Conservation (phyloP, 2,888 invertebrate species). For the Sphaerophoria rueppellii region DNA sequence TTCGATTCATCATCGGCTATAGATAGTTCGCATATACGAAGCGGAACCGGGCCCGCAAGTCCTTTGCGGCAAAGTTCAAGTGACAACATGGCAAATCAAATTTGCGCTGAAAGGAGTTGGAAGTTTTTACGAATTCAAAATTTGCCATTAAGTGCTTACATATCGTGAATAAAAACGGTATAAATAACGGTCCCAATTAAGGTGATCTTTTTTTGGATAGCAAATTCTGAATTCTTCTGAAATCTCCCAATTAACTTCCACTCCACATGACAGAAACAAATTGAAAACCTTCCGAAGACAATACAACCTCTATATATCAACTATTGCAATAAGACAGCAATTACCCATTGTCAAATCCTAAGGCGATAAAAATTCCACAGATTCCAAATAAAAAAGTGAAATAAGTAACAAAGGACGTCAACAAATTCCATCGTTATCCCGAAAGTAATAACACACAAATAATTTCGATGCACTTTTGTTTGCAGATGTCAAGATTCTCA, state of each 20-base stretch:
- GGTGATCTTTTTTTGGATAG: conserved; percentile 2
- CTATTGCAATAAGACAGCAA: conserved; percentile 67
- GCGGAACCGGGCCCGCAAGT: no score
- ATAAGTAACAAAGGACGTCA: conserved; percentile 30
- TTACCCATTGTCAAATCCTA: conserved; percentile 49
- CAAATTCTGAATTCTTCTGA: conserved; percentile 12
- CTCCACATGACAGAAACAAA: conserved; percentile 48
- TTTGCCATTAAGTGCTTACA: no score
- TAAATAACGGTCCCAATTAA: not conserved
- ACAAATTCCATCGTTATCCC: conserved; percentile 27
- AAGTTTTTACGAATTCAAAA: no score
- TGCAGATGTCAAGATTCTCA: conserved; percentile 68
- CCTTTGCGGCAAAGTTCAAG: no score
- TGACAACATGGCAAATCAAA: no score
- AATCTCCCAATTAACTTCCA: conserved; percentile 54
- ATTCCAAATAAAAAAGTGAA: conserved; percentile 12
- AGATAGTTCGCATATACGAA: no score
- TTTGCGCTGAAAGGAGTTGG: no score
- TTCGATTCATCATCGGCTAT: no score
- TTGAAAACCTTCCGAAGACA: conserved; percentile 11
- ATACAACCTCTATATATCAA: conserved; percentile 44
- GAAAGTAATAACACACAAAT: conserved; percentile 19
- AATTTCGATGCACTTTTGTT: conserved; percentile 62
- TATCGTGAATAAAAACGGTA: not conserved
- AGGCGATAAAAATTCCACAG: conserved; percentile 46